Evolutionary conservation across 2,797 vertebrate species (phyloP).

Genomic region (Florisuga fusca): DNA sequence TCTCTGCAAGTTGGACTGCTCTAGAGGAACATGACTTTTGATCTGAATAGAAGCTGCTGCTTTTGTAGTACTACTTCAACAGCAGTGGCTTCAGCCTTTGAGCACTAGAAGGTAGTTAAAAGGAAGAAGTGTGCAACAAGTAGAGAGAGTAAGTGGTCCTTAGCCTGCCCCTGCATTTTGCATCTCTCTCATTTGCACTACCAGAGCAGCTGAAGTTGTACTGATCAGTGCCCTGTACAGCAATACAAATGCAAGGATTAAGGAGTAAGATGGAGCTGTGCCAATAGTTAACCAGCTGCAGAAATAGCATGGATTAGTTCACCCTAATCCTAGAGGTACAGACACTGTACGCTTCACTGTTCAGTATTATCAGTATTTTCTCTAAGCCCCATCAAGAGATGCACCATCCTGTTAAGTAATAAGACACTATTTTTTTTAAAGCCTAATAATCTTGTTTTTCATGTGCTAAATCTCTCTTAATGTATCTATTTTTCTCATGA

Average conservation of each 20-base stretch:
- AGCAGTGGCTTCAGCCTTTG: background rate
- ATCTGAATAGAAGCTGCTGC: background rate
- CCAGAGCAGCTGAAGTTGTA: background rate
- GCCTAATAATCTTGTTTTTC: background rate
- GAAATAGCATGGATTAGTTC: background rate
- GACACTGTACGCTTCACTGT: background rate
- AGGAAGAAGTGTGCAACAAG: background rate
- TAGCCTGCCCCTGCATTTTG: background rate
- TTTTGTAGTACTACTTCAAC: background rate
- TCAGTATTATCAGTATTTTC: background rate
- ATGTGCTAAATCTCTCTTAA: background rate
- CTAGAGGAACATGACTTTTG: background rate
- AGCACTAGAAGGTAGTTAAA: background rate
- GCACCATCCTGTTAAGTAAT: background rate
- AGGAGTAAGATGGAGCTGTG: background rate
- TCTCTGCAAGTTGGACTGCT: background rate
- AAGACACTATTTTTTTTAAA: background rate
- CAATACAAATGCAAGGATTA: background rate
- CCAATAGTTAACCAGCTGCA: background rate
- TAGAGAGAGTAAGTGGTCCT: background rate
- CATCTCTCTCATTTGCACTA: background rate
- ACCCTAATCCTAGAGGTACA: background rate
- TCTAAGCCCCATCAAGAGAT: background rate
- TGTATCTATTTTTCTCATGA: background rate
- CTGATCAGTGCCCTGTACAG: background rate